Evolutionary conservation across 1,140 invertebrate species (phyloP).

Genomic region (Drosophila repletoides): DNA sequence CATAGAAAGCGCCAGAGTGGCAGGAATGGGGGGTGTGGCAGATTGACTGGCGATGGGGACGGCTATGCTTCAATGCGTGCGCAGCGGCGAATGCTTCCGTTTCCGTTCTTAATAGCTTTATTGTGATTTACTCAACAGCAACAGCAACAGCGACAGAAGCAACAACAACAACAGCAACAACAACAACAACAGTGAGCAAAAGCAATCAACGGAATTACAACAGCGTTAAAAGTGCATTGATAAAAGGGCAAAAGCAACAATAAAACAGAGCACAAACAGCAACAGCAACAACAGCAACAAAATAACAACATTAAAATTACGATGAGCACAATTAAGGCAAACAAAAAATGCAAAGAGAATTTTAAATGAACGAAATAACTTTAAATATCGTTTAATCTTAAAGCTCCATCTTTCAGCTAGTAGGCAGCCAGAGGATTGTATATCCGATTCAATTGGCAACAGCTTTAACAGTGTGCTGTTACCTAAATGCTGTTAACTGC

Average conservation of each 20-base stretch:
- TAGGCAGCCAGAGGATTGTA: too few species aligned
- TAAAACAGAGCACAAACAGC: slow-evolving; percentile 53
- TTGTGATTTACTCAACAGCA: slow-evolving; percentile 75
- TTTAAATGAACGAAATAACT: slow-evolving; percentile 21
- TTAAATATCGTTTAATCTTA: neutral
- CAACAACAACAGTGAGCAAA: slow-evolving; percentile 45
- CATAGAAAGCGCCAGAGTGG: neutral
- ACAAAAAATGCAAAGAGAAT: slow-evolving; percentile 30
- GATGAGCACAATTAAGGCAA: slow-evolving; percentile 30
- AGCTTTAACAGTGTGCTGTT: too few species aligned
- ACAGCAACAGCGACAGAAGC: slow-evolving; percentile 22
- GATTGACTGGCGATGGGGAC: slow-evolving; percentile 56
- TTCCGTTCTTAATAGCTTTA: slow-evolving; percentile 82
- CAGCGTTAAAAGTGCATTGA: slow-evolving; percentile 71
- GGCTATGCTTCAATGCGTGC: slow-evolving; percentile 77
- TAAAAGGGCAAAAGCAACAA: slow-evolving; percentile 61
- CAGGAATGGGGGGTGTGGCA: slow-evolving; percentile 10
- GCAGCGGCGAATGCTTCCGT: slow-evolving; percentile 79
- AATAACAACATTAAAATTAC: slow-evolving; percentile 33
- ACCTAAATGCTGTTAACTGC: too few species aligned
- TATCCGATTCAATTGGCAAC: too few species aligned
- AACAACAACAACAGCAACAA: slow-evolving; percentile 20
- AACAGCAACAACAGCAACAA: neutral
- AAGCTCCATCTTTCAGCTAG: too few species aligned
- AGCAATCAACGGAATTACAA: slow-evolving; percentile 76